phyloP scores from a whole-genome alignment of 2,113 vertebrate species.

The Falcunculus frontatus region DNA sequence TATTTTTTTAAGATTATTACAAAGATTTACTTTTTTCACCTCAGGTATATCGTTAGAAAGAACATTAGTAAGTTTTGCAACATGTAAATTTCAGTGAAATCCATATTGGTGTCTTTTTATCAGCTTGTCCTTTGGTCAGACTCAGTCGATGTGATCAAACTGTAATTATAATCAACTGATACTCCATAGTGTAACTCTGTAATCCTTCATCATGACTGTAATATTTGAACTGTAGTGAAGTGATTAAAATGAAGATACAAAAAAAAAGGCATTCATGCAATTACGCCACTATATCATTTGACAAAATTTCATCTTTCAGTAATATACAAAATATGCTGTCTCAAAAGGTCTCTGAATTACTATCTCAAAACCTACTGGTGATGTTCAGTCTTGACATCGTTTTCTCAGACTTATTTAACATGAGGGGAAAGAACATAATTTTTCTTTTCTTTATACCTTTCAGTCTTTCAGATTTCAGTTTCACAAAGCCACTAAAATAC shows the following conservation, averaged over 20 bases:
- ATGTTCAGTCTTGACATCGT: not conserved
- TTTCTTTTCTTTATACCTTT: not conserved
- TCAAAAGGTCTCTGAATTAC: not conserved
- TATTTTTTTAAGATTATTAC: not conserved
- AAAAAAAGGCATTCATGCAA: not conserved
- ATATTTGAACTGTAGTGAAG: not conserved
- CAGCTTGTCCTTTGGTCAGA: not conserved
- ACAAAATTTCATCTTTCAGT: not conserved
- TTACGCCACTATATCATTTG: not conserved
- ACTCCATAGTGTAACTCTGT: not conserved
- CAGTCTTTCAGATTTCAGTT: not conserved
- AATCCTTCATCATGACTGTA: not conserved
- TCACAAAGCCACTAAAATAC: not conserved
- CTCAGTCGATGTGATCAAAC: not conserved
- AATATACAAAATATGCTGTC: not conserved
- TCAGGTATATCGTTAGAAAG: not conserved
- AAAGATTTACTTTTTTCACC: not conserved
- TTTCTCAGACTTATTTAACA: not conserved
- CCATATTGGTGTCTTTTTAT: not conserved
- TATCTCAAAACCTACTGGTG: not conserved
- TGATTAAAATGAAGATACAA: not conserved
- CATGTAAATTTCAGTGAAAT: not conserved
- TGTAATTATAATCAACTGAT: not conserved
- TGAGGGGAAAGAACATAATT: rapidly evolving
- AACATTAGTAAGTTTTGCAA: not conserved